Conservation (phyloP, 2,113 vertebrate species). For the Cephalopholis sonnerati region DNA sequence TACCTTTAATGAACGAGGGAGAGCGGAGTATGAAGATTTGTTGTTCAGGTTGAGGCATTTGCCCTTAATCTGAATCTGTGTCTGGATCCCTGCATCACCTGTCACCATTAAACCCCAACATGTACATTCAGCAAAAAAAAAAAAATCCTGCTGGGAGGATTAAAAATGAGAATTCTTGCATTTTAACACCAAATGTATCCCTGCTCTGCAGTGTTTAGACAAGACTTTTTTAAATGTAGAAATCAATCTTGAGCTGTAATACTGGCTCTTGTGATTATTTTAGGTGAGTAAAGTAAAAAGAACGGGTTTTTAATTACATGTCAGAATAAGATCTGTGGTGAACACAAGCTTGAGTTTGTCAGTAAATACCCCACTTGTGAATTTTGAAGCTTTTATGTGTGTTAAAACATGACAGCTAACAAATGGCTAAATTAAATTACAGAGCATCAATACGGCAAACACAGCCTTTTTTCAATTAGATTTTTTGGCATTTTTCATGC, state of each 20-base stretch:
- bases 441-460: no score
- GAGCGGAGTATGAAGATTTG: not conserved
- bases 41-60: not conserved
- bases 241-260: not conserved
- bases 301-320: no score
- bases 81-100: not conserved
- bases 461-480: no score
- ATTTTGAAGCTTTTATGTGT: no score
- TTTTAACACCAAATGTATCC: not conserved
- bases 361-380: no score
- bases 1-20: slow-evolving; percentile 20
- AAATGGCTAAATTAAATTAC: no score
- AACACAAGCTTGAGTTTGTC: no score
- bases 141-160: not conserved
- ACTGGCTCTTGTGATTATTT: not conserved
- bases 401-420: not conserved
- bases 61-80: not conserved
- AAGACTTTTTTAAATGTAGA: no score
- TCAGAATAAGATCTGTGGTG: no score
- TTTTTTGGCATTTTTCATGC: no score
- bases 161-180: not conserved
- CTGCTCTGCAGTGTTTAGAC: not conserved
- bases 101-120: not conserved
- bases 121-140: not conserved
- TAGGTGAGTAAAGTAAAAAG: no score